Evolutionary conservation across 2,797 vertebrate genomes (phyloP).

Genomic region (Trachurus trachurus): DNA sequence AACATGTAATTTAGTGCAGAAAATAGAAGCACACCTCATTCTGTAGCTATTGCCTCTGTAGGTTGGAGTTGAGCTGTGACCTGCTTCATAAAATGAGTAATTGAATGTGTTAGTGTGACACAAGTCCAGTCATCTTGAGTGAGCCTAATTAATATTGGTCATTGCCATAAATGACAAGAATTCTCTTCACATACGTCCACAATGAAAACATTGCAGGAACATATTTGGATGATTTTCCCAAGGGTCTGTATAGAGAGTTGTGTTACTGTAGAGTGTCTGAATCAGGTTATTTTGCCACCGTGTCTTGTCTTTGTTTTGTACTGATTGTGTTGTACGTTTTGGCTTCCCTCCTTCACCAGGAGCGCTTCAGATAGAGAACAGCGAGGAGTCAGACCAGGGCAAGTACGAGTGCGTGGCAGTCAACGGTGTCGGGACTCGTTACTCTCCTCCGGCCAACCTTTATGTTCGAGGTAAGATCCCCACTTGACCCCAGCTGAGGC

Average conservation of each 20-base stretch:
- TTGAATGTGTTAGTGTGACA: not conserved
- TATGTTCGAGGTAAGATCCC: conserved; percentile 96
- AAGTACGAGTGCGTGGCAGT: conserved; percentile 98
- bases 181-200: not conserved
- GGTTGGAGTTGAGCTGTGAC: too few relatives aligned
- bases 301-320: not conserved
- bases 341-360: conserved; percentile 82
- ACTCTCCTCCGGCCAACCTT: conserved; percentile 97
- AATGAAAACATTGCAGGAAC: not conserved
- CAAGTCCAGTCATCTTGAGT: not conserved
- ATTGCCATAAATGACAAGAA: not conserved
- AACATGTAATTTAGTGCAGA: too few relatives aligned
- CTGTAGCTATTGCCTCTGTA: too few relatives aligned
- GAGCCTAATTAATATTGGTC: not conserved
- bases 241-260: not conserved
- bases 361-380: conserved; percentile 98
- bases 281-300: not conserved
- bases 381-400: conserved; percentile 98
- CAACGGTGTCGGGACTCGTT: conserved; percentile 96
- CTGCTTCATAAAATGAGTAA: too few relatives aligned
- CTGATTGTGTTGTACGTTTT: conserved; percentile 28
- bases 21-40: too few relatives aligned
- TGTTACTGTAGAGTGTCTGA: not conserved
- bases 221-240: not conserved
- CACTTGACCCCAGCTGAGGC: conserved; percentile 15